Evolutionary conservation across 1,140 invertebrate genomes (phyloP).

Genomic region (Potamilus streckersoni): DNA sequence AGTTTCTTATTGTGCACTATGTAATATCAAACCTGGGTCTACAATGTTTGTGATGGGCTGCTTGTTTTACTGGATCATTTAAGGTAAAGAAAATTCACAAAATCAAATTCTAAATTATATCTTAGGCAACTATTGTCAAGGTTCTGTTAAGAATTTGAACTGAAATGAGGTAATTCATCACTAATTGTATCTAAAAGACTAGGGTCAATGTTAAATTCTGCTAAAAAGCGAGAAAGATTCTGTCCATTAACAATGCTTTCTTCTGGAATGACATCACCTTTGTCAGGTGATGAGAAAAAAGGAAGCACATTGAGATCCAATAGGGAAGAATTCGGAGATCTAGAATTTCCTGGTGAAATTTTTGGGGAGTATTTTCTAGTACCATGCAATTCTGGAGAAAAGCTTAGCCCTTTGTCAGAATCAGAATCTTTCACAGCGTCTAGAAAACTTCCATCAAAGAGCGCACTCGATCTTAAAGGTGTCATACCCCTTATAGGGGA

Average conservation of each 20-base stretch:
- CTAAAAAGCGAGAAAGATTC: conserved; percentile 29
- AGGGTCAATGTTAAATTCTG: conserved; percentile 29
- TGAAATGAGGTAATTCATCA: too few relatives aligned
- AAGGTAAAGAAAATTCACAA: too few relatives aligned
- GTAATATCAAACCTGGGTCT: too few relatives aligned
- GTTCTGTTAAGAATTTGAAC: too few relatives aligned
- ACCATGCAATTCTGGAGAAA: conserved; percentile 15
- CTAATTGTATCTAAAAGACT: conserved; percentile 14
- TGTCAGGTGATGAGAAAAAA: conserved; percentile 11
- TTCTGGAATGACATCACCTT: conserved; percentile 9
- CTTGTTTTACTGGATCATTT: too few relatives aligned
- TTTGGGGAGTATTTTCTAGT: not conserved
- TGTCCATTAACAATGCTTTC: conserved; percentile 7
- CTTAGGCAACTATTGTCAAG: too few relatives aligned
- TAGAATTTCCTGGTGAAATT: conserved; percentile 6
- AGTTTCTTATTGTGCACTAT: too few relatives aligned
- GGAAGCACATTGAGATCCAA: conserved; percentile 28
- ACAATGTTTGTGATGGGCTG: too few relatives aligned
- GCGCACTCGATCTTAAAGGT: conserved; percentile 11
- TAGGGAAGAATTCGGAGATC: not conserved
- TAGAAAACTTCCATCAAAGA: conserved; percentile 39
- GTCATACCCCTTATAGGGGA: conserved; percentile 34
- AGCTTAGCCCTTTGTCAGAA: conserved; percentile 11
- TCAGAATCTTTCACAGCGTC: conserved; percentile 25
- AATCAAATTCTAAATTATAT: too few relatives aligned